Evolutionary conservation across 1,140 invertebrate species (phyloP).

Genomic region (Carposina sasakii): DNA sequence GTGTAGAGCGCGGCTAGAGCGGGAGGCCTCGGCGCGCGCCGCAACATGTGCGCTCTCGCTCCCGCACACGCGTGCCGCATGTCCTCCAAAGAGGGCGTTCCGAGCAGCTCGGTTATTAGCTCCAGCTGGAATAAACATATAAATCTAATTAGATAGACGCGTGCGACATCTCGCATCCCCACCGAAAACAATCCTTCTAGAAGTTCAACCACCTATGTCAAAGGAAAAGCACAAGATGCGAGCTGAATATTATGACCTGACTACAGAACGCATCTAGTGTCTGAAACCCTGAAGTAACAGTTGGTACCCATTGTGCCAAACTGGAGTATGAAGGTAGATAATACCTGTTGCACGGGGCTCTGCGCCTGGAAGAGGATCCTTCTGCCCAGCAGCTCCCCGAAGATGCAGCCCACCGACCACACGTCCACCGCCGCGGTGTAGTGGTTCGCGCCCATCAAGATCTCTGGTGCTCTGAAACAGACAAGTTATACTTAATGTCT

Average conservation of each 20-base stretch:
- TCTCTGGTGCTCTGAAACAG: constrained; percentile 90
- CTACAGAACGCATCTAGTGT: too few species aligned
- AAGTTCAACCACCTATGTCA: too few species aligned
- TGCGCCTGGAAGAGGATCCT: constrained; percentile 98
- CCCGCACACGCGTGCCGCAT: constrained; percentile 98
- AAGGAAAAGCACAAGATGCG: too few species aligned
- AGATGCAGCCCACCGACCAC: constrained; percentile 99
- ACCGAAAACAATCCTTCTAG: too few species aligned
- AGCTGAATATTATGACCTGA: too few species aligned
- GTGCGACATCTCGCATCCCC: too few species aligned
- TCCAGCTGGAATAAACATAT: constrained; percentile 81
- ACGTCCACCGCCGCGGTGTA: constrained; percentile 98
- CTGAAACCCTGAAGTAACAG: too few species aligned
- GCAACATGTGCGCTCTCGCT: constrained; percentile 93
- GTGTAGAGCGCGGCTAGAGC: constrained; percentile 93
- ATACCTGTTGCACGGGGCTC: constrained; percentile 94
- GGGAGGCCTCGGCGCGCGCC: constrained; percentile 89
- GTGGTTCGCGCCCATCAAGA: constrained; percentile 97
- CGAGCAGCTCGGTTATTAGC: constrained; percentile 96
- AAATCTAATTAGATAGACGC: too few species aligned
- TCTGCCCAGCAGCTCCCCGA: constrained; percentile 95
- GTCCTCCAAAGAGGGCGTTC: constrained; percentile 96
- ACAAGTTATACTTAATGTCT: too few species aligned
- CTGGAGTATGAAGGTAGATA: too few species aligned
- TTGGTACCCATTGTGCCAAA: too few species aligned